Evolutionary conservation across 2,888 invertebrate species (phyloP).

Genomic region (Pardosa pseudoannulata): DNA sequence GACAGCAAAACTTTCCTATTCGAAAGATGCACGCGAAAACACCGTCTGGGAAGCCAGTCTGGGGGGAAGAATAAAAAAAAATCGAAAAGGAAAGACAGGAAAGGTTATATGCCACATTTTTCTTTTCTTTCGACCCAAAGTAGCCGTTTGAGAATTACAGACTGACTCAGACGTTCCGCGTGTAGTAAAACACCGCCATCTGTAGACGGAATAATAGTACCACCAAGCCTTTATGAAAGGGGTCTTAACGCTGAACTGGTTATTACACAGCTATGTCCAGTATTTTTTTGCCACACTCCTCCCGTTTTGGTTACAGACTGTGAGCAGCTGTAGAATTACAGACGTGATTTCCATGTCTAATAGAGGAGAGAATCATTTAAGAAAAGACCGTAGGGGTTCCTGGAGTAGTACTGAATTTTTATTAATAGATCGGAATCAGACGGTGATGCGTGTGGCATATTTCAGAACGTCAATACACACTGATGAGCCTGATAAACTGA

Average conservation of each 20-base stretch:
- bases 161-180: background rate
- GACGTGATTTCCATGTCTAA: constrained; percentile 4
- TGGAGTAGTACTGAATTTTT: background rate
- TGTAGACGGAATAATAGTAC: background rate
- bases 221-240: background rate
- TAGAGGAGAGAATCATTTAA: background rate
- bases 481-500: no score
- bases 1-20: no score
- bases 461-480: no score
- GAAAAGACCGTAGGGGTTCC: background rate
- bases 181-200: background rate
- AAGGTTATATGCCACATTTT: background rate
- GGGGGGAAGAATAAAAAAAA: background rate
- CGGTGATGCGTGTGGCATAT: no score
- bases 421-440: constrained; percentile 7
- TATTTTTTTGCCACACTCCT: background rate
- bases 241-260: background rate
- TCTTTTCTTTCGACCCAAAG: background rate
- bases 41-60: background rate
- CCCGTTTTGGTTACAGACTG: background rate
- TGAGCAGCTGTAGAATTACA: background rate
- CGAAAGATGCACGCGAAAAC: no score
- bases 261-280: background rate
- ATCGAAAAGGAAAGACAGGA: background rate
- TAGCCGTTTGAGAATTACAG: background rate